Evolutionary conservation across 2,113 vertebrate genomes (phyloP).

Genomic region (Muntiacus muntjak): DNA sequence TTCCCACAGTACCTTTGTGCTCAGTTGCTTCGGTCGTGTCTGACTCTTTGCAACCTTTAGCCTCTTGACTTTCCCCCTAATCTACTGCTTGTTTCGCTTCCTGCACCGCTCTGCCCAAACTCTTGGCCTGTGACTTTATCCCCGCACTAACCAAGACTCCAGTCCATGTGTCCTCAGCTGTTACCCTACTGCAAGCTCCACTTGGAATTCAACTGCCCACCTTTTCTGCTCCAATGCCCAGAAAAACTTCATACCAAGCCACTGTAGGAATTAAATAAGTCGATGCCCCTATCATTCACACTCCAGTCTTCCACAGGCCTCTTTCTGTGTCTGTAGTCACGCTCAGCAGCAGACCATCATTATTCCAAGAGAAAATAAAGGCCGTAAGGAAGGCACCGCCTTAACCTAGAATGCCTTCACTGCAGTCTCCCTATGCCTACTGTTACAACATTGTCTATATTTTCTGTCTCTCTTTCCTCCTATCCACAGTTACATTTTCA

Average conservation of each 20-base stretch:
- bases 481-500: not conserved
- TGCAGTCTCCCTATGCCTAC: not conserved
- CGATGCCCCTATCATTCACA: not conserved
- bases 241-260: not conserved
- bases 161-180: not conserved
- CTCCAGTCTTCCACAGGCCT: not conserved
- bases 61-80: not conserved
- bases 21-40: not conserved
- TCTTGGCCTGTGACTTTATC: not conserved
- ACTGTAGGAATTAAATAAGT: not conserved
- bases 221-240: not conserved
- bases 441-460: rapidly evolving
- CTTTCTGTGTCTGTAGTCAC: not conserved
- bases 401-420: not conserved
- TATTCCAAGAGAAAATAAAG: not conserved
- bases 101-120: not conserved
- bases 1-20: not conserved
- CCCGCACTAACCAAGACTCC: not conserved
- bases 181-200: not conserved
- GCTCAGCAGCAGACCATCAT: not conserved
- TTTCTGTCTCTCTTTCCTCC: not conserved
- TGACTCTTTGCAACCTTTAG: not conserved
- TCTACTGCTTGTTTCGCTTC: not conserved
- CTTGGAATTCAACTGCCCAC: not conserved
- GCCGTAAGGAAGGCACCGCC: not conserved